Percentiles rank a stretch among this genome's conserved stretches.
phyloP scores from a whole-genome alignment of 1,140 invertebrate species.

The Arion vulgaris region DNA sequence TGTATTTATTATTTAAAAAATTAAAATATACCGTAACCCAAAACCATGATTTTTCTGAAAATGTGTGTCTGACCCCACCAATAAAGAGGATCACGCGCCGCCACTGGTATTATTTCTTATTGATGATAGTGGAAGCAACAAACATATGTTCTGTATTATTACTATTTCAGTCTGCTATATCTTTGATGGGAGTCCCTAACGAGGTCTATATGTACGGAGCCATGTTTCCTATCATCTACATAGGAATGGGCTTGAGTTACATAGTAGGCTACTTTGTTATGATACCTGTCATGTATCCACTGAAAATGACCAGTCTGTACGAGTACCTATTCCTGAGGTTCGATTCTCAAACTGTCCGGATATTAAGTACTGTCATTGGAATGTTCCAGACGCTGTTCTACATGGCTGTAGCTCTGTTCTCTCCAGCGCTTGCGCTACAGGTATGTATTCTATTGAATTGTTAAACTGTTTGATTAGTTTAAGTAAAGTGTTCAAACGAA shows the following conservation, averaged over 20 bases:
- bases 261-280: slow-evolving; percentile 53
- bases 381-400: slow-evolving; percentile 79
- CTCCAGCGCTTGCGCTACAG: slow-evolving; percentile 89
- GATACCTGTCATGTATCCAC: slow-evolving; percentile 64
- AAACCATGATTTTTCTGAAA: no score
- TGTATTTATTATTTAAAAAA: no score
- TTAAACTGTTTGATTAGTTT: no score
- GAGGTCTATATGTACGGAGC: slow-evolving; percentile 80
- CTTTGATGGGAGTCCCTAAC: slow-evolving; percentile 86
- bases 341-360: slow-evolving; percentile 50
- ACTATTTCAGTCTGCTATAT: slow-evolving; percentile 88
- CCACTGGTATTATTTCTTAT: no score
- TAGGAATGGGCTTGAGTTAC: slow-evolving; percentile 52
- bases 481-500: no score
- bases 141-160: no score
- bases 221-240: slow-evolving; percentile 39
- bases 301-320: slow-evolving; percentile 65
- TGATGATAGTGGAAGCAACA: no score
- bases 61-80: no score
- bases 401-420: slow-evolving; percentile 91
- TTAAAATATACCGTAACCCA: no score
- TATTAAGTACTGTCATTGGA: slow-evolving; percentile 49
- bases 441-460: slow-evolving; percentile 85
- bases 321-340: slow-evolving; percentile 81
- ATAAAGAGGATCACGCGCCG: no score